Evolutionary conservation across 2,888 invertebrate species (phyloP), one percentile per base, ranked within the genome.

Genomic region (Troilus luridus): DNA sequence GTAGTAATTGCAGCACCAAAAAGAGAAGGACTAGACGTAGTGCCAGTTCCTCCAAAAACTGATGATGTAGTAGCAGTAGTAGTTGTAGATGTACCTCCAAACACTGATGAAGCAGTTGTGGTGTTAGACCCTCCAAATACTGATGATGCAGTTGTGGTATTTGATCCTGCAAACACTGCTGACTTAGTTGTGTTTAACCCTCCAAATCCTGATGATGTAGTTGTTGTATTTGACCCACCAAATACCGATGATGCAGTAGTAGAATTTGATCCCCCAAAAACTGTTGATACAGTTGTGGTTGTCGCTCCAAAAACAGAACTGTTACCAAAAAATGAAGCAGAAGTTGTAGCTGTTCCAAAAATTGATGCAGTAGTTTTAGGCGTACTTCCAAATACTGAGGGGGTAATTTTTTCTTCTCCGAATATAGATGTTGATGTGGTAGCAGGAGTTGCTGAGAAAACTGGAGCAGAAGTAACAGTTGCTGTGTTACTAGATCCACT

Each of bases 271-370:
- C 92, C 62, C 58, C 81, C 59, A 58, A 91, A 64, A 64, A 92
- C 90, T 24, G 88, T 27, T n/a, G 91, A 54, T 21, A 81, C 19
- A 10, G 92, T 77, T 7, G 91, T 59, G 11, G 41, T 64, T n/a
- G 91, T 91, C 62, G 41, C 92, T 92, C 88, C 92, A 92, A 72
- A 92, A 91, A n/a, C 56, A 41, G 92, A 24, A n/a, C 59, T 85
- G 58, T 41, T 89, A 12, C 91, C 91, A 88, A 92, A 92, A 58
- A 91, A 64, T 62, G 91, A 60, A 9, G 81, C 19, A 17, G 92
- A 77, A 12, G 91, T 67, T 41, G 91, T 62, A 24, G 64, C 19
- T n/a, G 91, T 89, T 27, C 91, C 91, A 88, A 91, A 91, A 67
- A 88, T 59, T 54, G 77, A 77, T 41, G 88, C 85, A 17, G 91